These are phyloP conservation scores for Urocolius indicus DNA, from an alignment of 2,113 vertebrate genomes.

Conservation along the genomic window DNA sequence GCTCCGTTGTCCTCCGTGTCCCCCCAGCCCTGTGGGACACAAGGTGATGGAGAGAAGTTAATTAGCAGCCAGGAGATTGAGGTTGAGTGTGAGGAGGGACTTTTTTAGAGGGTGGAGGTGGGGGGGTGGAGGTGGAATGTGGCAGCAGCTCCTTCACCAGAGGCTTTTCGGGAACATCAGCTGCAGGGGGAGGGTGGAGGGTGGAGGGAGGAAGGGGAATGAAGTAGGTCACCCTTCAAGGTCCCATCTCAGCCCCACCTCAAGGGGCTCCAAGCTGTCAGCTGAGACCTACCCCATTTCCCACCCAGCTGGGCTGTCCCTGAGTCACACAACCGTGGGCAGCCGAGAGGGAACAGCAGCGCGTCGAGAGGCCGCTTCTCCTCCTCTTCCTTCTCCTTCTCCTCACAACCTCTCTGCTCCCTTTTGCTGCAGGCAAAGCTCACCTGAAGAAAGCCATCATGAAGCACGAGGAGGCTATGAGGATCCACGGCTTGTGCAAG, in stretches of 20 bases:
- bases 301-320: conserved; percentile 28
- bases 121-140: background rate
- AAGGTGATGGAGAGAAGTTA: background rate
- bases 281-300: conserved; percentile 55
- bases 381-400: no score
- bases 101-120: background rate
- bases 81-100: conserved; percentile 27
- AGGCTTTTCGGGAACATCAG: conserved; percentile 46
- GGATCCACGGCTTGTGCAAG: conserved; percentile 87
- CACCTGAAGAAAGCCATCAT: conserved; percentile 90
- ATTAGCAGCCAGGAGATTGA: conserved; percentile 42
- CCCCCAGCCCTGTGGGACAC: background rate
- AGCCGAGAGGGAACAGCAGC: background rate
- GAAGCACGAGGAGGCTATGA: conserved; percentile 90
- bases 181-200: background rate
- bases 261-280: background rate
- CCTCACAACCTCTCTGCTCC: background rate
- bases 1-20: background rate
- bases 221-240: conserved; percentile 72
- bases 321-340: conserved; percentile 51
- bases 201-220: background rate
- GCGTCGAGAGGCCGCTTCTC: background rate
- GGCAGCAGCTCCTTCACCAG: background rate
- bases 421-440: conserved; percentile 83
- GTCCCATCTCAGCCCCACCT: conserved; percentile 52